Evolutionary conservation across 2,888 invertebrate species (phyloP).

Genomic region (Trichacis sp.): DNA sequence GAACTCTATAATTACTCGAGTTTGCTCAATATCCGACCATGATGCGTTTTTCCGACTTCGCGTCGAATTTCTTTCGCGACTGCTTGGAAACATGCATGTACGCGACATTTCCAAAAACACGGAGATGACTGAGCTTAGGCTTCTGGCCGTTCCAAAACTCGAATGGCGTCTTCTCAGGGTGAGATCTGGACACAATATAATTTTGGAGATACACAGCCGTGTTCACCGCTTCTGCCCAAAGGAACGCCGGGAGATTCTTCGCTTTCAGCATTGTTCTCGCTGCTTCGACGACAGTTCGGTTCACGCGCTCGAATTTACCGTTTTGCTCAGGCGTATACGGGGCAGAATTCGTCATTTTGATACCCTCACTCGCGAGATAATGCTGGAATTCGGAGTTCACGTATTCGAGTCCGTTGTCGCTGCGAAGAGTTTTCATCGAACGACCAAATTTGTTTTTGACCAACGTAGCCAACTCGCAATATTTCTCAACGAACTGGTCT

Average conservation of each 20-base stretch:
- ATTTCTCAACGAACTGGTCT: conserved; percentile 34
- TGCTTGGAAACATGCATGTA: conserved; percentile 38
- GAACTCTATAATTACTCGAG: conserved; percentile 32
- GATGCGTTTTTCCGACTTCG: conserved; percentile 39
- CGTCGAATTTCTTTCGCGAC: conserved; percentile 41
- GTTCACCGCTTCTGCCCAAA: conserved; percentile 28
- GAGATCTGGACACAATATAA: background rate
- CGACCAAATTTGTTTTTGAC: conserved; percentile 26
- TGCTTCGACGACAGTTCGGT: conserved; percentile 22
- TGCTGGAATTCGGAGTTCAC: conserved; percentile 7
- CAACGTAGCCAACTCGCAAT: no score
- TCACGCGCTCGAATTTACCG: conserved; percentile 21
- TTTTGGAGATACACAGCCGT: conserved; percentile 19
- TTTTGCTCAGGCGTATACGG: conserved; percentile 31
- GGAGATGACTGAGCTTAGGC: conserved; percentile 35
- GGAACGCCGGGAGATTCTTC: background rate
- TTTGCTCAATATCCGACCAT: conserved; percentile 42
- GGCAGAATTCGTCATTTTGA: conserved; percentile 18
- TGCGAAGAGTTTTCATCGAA: conserved; percentile 27
- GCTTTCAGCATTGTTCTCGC: conserved; percentile 23
- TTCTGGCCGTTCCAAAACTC: conserved; percentile 44
- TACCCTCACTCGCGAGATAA: conserved; percentile 16
- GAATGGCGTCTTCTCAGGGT: conserved; percentile 26
- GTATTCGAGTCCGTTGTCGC: conserved; percentile 41
- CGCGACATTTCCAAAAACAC: conserved; percentile 37